Evolutionary conservation across 2,797 vertebrate species (phyloP).

Genomic region (Cuculus canorus): DNA sequence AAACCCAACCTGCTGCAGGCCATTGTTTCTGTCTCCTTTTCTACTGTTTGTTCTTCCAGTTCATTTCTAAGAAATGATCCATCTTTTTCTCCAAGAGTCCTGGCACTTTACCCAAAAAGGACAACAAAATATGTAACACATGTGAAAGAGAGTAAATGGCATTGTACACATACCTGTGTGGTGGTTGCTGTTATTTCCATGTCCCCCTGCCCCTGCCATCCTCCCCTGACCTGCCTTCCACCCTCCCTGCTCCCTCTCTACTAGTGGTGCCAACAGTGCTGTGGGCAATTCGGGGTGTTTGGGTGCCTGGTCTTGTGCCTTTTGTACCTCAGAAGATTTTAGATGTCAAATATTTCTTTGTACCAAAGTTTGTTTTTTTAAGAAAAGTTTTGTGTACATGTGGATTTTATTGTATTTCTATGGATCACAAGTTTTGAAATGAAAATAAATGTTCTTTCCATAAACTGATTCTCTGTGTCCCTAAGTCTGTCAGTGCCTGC

Average conservation of each 20-base stretch:
- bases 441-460: slow-evolving; percentile 75
- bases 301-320: slow-evolving; percentile 61
- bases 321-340: slow-evolving; percentile 70
- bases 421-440: slow-evolving; percentile 66
- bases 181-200: slow-evolving; percentile 2
- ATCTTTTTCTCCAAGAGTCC: slow-evolving; percentile 37
- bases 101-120: slow-evolving; percentile 55
- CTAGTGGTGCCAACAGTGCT: background rate
- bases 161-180: background rate
- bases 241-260: background rate
- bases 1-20: slow-evolving; percentile 56
- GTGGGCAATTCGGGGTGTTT: background rate
- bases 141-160: slow-evolving; percentile 35
- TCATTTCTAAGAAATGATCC: slow-evolving; percentile 75
- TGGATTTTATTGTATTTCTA: slow-evolving; percentile 75
- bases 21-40: background rate
- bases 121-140: background rate
- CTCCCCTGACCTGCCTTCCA: background rate
- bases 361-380: slow-evolving; percentile 61
- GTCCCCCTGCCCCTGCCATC: background rate
- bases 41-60: slow-evolving; percentile 44
- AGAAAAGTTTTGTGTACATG: slow-evolving; percentile 62
- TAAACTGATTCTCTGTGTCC: slow-evolving; percentile 11
- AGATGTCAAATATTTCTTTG: slow-evolving; percentile 69
- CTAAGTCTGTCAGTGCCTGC: background rate